Evolutionary conservation across 2,888 invertebrate species (phyloP), one percentile per base, ranked within the genome.

Genomic region (Pristionchus exspectatus): DNA sequence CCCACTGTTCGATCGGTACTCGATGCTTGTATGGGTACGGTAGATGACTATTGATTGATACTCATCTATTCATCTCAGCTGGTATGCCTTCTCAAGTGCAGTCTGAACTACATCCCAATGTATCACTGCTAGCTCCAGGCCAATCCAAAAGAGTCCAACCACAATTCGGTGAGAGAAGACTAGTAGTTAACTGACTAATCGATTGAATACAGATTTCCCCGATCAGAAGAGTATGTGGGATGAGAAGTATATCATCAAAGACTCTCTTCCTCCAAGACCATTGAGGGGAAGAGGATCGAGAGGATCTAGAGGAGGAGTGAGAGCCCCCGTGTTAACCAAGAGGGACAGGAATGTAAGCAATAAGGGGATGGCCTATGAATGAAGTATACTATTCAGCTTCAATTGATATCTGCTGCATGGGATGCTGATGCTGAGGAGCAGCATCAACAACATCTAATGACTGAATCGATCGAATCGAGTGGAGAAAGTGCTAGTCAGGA

Each of bases 401-500:
- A 54, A 83, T 83, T n/a, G 30, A 85, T 59, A 18, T 0, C 24
- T 12, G 81, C 9, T 59, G 59, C 18, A 14, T 59, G 18, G 30
- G 59, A 85, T 38, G 84, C 7, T 1, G 84, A 85, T 33, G 56
- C n/a, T 24, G 84, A 84, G 56, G 59, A 54, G 30, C 44, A 50
- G 12, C 10, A 50, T 9, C 33, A 85, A 16, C 30, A 59, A 24
- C 59, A 38, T 33, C 84, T 56, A 24, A 9, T 85, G 84, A 59
- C 30, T 9, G 56, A 54, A 21, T 10, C 38, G 21, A 85, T 85
- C 24, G 84, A 85, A 38, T 56, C 84, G 59, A 85, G 84, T 38
- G 59, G 59, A 50, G 84, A 85, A 27, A 63, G 59, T 30, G 33
- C 59, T 21, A 85, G 84, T 85, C 84, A 59, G 33, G 84, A 85